phyloP scores from a whole-genome alignment of 2,113 vertebrate species.

The Phoxinus phoxinus region DNA sequence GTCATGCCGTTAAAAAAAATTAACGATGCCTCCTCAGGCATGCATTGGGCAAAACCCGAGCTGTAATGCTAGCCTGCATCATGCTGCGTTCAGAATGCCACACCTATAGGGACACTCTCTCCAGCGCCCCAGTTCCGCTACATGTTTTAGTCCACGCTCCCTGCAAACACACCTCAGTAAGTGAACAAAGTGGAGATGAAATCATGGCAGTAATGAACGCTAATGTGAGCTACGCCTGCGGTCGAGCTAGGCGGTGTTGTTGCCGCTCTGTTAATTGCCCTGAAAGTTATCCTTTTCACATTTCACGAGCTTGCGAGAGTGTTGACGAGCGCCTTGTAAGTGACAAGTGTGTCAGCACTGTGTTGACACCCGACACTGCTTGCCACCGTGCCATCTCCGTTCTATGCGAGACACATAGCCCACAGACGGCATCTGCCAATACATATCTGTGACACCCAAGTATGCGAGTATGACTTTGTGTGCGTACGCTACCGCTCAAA shows the following conservation, averaged over 20 bases:
- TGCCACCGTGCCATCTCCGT: constrained; percentile 57
- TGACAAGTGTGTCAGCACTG: constrained; percentile 78
- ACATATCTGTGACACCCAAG: constrained; percentile 61
- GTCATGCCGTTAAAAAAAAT: constrained; percentile 73
- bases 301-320: constrained; percentile 62
- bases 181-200: constrained; percentile 38
- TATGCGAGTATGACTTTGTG: constrained; percentile 33
- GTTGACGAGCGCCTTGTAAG: constrained; percentile 75
- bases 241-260: constrained; percentile 49
- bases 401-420: constrained; percentile 53
- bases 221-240: constrained; percentile 49
- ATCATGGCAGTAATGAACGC: constrained; percentile 43
- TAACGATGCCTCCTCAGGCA: constrained; percentile 65
- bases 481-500: not conserved
- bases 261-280: constrained; percentile 60
- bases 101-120: constrained; percentile 55
- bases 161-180: constrained; percentile 33
- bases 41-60: constrained; percentile 36
- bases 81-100: constrained; percentile 70
- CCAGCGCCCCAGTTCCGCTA: not conserved
- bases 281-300: constrained; percentile 62
- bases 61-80: constrained; percentile 66
- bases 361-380: constrained; percentile 74
- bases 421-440: constrained; percentile 72
- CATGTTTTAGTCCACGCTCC: constrained; percentile 26